Evolutionary conservation across 1,140 invertebrate species (phyloP), one percentile per base, ranked within the genome.

Genomic region (Trypoxylus dichotomus): DNA sequence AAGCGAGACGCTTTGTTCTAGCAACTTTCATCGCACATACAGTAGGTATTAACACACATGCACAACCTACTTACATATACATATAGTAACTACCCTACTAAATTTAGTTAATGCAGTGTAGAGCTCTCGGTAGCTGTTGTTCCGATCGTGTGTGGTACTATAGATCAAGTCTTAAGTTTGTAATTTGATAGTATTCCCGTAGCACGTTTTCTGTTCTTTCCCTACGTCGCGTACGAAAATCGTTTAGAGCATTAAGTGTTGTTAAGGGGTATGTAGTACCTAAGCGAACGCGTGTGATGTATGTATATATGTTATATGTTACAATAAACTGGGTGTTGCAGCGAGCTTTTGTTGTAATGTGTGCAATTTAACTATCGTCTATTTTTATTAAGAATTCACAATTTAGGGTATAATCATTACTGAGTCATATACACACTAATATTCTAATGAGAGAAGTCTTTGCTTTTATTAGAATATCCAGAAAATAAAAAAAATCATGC

Each of bases 91-190:
- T 68, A 13, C 27, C 21, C 11, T 13, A 10, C 21, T 7, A 68
- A 68, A 68, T 68, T 68, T 68, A 68, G 60, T 68, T 68, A 68
- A 24, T 68, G 13, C 60, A 27, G 21, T 24, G 21, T 68, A 24
- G 11, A 15, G 47, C 5, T 54, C 19, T 68, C 19, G 60, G 60
- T 68, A 68, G 60, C 24, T 25, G 60, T 63, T 21, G 25, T 68
- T 54, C 47, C 47, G 60, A 8, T 68, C 60, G 27, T 29, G 60
- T 27, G 60, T 10, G 60, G 60, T 27, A 68, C 27, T 68, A 27
- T 68, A 68, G 60, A 68, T 68, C 60, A 68, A 29, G 21, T 29
- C 60, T 68, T 68, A 68, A 25, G 21, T 24, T 24, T 24, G 60
- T 68, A 68, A 68, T 68, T 27, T 68, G 60, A 68, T 27, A 68